Evolutionary conservation across 2,888 invertebrate species (phyloP), one percentile per base, ranked within the genome.

Genomic region (Esperia sulphurella): DNA sequence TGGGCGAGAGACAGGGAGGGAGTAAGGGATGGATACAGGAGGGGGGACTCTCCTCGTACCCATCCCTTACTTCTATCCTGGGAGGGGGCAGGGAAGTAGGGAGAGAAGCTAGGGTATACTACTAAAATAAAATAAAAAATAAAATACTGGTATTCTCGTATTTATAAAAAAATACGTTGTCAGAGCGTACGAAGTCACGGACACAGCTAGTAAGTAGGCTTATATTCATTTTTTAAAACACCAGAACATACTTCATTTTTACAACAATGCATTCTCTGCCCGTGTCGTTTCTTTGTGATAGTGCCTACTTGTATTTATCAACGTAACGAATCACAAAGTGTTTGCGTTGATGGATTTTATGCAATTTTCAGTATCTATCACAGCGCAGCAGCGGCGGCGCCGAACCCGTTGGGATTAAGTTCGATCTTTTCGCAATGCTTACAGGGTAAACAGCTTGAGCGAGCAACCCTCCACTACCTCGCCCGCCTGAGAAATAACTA

Each of bases 341-440:
- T 74, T 71, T 66, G 78, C 79, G 80, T 80, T 88, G 88, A 89
- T 87, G 80, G 88, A 86, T 87, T 87, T 87, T 88, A 89, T 89
- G 88, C 87, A 88, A 89, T 89, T 87, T 88, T 83, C 87, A 85
- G 84, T 87, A 88, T 88, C 88, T 87, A 87, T 87, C 87, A 83
- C 83, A 83, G 84, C 75, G 78, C 79, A 61, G 71, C 71, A 70
- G 73, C 71, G 31, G 73, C 71, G 31, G 31, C 31, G 31, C 31
- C 71, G 64, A 72, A 71, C 78, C 87, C 80, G 71, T 61, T 59
- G 88, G 87, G 86, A 86, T 88, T 89, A 85, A 70, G 80, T 83
- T 84, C 86, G 80, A 88, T 89, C 85, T 84, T 83, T 83, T 85
- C 86, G 75, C 82, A 83, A 86, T 87, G 83, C 83, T 83, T 84